Percentiles rank a stretch among this genome's conserved stretches.
Conservation (phyloP, 2,888 invertebrate genomes). For the Tanytarsus gracilentus region DNA sequence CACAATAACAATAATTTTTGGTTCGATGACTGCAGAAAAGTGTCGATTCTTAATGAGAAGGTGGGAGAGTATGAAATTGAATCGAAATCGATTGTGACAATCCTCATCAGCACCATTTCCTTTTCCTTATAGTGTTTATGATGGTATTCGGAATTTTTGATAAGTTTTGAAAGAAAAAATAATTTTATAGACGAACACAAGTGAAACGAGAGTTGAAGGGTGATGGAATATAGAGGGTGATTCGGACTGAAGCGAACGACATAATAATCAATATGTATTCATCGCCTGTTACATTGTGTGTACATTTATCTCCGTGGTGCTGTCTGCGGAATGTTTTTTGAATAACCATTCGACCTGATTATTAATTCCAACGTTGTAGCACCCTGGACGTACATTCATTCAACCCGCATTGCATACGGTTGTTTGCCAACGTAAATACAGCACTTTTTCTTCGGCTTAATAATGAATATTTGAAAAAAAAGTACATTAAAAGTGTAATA, state of each 20-base stretch:
- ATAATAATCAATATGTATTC: constrained; percentile 29
- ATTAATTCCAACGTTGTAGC: constrained; percentile 27
- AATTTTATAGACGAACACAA: too few relatives aligned
- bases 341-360: constrained; percentile 16
- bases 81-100: neutral
- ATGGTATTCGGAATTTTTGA: too few relatives aligned
- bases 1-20: constrained; percentile 23
- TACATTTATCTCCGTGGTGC: constrained; percentile 16
- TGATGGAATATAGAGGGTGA: neutral
- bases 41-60: neutral
- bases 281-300: constrained; percentile 25
- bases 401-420: neutral
- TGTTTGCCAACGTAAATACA: neutral
- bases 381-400: neutral
- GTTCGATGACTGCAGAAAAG: constrained; percentile 7
- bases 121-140: constrained; percentile 4
- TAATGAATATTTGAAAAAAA: constrained; percentile 9
- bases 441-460: neutral
- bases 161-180: too few relatives aligned
- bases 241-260: neutral
- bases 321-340: constrained; percentile 24
- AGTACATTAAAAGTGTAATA: constrained; percentile 19
- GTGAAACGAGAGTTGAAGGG: neutral
- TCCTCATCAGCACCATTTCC: neutral
- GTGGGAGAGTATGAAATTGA: neutral